Evolutionary conservation across 2,113 vertebrate genomes (phyloP).

Genomic region (Hydrochoerus hydrochaeris): DNA sequence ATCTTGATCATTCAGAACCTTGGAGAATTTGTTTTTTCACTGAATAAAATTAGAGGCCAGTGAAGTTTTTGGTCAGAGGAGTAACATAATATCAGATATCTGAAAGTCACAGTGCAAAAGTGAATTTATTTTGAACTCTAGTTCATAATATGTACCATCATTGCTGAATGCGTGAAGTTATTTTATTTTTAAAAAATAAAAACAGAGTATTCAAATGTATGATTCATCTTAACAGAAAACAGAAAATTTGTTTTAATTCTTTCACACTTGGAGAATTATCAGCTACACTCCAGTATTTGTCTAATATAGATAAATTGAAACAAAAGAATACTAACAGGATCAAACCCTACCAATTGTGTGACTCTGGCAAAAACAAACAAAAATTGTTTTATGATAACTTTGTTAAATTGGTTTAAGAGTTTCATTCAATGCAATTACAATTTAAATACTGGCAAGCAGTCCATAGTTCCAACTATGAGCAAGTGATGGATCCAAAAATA

Average conservation of each 20-base stretch:
- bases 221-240: not conserved
- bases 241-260: not conserved
- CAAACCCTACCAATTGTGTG: not conserved
- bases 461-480: not conserved
- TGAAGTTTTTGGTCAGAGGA: not conserved
- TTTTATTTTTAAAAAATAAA: not conserved
- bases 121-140: not conserved
- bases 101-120: conserved; percentile 30
- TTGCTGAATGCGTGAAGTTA: not conserved
- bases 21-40: not conserved
- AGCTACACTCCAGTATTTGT: not conserved
- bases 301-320: not conserved
- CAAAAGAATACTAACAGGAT: not conserved
- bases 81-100: not conserved
- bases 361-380: not conserved
- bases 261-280: not conserved
- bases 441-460: not conserved
- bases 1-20: not conserved
- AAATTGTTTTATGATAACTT: not conserved
- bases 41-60: not conserved
- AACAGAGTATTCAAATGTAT: not conserved
- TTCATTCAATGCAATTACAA: not conserved
- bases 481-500: not conserved
- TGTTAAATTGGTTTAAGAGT: not conserved
- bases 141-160: not conserved